Evolutionary conservation across 2,113 vertebrate genomes (phyloP).

Genomic region (Cryptomyrus ogoouensis): DNA sequence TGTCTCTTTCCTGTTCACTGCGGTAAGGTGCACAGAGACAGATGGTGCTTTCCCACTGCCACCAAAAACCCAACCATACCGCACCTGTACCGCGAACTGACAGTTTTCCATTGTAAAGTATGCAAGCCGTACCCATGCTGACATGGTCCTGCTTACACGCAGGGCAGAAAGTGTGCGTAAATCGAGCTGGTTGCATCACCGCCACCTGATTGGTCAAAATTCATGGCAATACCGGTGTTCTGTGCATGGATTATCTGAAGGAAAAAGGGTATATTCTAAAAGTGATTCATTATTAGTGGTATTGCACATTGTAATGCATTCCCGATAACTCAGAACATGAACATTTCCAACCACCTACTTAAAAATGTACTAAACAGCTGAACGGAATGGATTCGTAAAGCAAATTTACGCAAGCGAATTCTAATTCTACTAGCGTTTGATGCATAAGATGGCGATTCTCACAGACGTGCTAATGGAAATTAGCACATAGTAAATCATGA

Average conservation of each 20-base stretch:
- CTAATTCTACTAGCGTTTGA: not conserved
- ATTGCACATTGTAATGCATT: too few relatives aligned
- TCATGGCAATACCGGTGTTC: not conserved
- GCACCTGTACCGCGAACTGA: not conserved
- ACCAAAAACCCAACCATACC: not conserved
- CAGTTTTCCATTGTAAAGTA: not conserved
- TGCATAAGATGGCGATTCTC: not conserved
- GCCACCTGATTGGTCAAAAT: not conserved
- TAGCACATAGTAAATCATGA: not conserved
- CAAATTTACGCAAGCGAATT: not conserved
- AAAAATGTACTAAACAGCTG: too few relatives aligned
- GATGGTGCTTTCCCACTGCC: not conserved
- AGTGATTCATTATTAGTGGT: not conserved
- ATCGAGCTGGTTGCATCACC: too few relatives aligned
- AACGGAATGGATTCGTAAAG: too few relatives aligned
- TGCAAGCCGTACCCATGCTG: not conserved
- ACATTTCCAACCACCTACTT: too few relatives aligned
- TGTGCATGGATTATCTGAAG: not conserved
- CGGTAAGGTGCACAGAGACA: not conserved
- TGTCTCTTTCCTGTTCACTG: constrained; percentile 7
- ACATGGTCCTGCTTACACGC: too few relatives aligned
- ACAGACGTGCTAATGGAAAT: not conserved
- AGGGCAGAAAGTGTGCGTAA: too few relatives aligned
- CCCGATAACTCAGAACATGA: too few relatives aligned
- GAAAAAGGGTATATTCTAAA: too few relatives aligned